phyloP scores from a whole-genome alignment of 2,888 invertebrate genomes.

The Arrhopalites spinosus region DNA sequence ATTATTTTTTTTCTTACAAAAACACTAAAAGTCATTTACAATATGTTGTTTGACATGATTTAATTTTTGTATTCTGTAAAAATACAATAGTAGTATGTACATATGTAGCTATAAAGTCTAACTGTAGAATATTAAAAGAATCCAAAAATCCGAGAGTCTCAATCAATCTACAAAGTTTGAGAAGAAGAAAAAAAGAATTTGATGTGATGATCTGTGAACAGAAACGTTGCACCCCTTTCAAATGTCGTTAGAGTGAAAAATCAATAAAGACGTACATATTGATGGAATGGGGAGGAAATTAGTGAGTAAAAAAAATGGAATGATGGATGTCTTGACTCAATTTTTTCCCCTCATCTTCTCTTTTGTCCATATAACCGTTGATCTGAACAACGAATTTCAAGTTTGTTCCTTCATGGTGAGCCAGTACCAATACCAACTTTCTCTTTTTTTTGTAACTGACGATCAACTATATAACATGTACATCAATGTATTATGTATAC shows the following conservation, averaged over 20 bases:
- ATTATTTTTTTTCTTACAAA: too few relatives aligned
- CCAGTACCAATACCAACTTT: neutral
- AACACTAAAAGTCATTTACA: too few relatives aligned
- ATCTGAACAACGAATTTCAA: too few relatives aligned
- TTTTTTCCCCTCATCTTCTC: neutral
- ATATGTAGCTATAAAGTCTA: neutral
- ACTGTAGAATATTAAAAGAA: too few relatives aligned
- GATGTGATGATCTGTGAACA: slow-evolving; percentile 23
- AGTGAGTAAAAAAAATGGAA: slow-evolving; percentile 30
- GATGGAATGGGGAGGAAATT: slow-evolving; percentile 20
- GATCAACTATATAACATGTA: neutral
- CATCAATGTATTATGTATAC: neutral
- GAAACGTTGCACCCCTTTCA: slow-evolving; percentile 17
- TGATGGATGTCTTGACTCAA: slow-evolving; percentile 23
- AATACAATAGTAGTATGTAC: neutral
- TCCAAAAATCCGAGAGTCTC: too few relatives aligned
- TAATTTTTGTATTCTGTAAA: too few relatives aligned
- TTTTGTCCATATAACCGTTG: neutral
- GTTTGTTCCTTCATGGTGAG: neutral
- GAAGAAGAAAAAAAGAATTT: too few relatives aligned
- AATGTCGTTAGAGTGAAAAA: slow-evolving; percentile 1
- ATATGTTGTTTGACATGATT: too few relatives aligned
- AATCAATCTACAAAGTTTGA: too few relatives aligned
- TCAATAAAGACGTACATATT: neutral
- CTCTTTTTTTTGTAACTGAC: neutral